phyloP scores from a whole-genome alignment of 2,113 vertebrate species.

The Heliornis fulica region DNA sequence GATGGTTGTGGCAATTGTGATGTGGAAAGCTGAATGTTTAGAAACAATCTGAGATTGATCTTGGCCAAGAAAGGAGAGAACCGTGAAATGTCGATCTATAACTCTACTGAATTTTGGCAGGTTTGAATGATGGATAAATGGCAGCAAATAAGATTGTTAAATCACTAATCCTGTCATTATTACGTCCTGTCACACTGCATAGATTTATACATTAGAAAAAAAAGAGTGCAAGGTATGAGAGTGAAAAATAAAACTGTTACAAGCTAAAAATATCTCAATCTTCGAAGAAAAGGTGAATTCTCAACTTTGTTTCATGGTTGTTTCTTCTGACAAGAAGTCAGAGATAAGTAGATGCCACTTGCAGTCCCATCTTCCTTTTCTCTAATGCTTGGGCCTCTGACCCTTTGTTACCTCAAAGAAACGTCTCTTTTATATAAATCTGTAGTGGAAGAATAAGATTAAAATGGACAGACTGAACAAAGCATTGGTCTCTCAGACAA shows the following conservation, averaged over 20 bases:
- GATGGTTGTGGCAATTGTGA: background rate
- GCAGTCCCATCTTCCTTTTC: background rate
- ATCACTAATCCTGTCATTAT: conserved; percentile 32
- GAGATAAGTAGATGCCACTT: background rate
- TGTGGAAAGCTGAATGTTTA: conserved; percentile 1
- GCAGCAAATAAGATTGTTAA: conserved; percentile 36
- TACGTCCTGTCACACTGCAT: conserved; percentile 24
- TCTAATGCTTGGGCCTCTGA: conserved; percentile 8
- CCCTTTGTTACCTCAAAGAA: conserved; percentile 30
- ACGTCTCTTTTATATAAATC: conserved; percentile 42
- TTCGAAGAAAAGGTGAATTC: background rate
- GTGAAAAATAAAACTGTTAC: background rate
- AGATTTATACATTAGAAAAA: conserved; percentile 11
- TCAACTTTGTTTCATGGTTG: background rate
- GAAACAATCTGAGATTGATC: conserved; percentile 37
- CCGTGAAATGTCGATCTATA: conserved; percentile 32
- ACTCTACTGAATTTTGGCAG: conserved; percentile 26
- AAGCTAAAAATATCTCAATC: background rate
- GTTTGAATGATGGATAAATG: conserved; percentile 40
- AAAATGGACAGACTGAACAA: conserved; percentile 73
- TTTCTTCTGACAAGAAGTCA: background rate
- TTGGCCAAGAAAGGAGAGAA: conserved; percentile 8
- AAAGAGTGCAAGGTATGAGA: background rate
- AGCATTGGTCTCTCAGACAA: conserved; percentile 39
- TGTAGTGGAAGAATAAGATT: conserved; percentile 70